Base-by-base conservation (phyloP, 2,888 invertebrate species). In the Tenthredo amoena region DNA sequence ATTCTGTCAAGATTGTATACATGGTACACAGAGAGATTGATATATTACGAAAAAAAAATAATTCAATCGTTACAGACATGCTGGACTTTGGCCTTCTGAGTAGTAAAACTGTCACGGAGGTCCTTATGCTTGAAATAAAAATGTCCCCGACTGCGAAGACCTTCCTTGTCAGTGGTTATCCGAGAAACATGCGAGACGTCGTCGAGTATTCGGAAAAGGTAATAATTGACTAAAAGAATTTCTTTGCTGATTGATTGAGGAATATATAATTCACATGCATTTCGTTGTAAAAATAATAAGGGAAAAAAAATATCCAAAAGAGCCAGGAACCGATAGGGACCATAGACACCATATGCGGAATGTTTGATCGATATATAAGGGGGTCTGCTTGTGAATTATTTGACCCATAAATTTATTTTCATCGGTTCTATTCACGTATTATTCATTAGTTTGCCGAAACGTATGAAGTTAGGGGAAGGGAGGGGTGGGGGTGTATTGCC, bases 161-260 rank as follows among this genome's bases (percentile, higher is more conserved):
- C 0, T 98, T 97, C 94, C 95, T 98, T 84, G 96, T 98, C 87
- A 98, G 98, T 84, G 98, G 98, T 71, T 98, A 97, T 94, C 98
- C 98, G 37, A 95, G 98, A 87, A 98, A 97, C 89, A 98, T 98
- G 98, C 95, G 98, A 86, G 98, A 98, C 93, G 97, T 98, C 18
- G 98, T 98, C 0, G 98, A 98, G 92, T 98, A 98, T 92, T 97
- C 97, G 0, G 97, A 98, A 93, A 98, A 98, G 96, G 98, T 98
- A 84, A 68, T 98, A 84, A 68, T 9, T 58, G 15, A 82, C 18
- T 34, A 21, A 34, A 37, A 37, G 2, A 47, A 47, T 10, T 12
- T 9, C 2, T 47, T 18, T 4, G 6, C n/a, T n/a, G 26, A 62
- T 5, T 37, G 26, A 62, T 3, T 2, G 1, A 10, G 2, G 26